A percentile compares a stretch with the other conserved stretches of the same genome.
phyloP scores from a whole-genome alignment of 2,113 vertebrate genomes.

The Oplegnathus fasciatus region DNA sequence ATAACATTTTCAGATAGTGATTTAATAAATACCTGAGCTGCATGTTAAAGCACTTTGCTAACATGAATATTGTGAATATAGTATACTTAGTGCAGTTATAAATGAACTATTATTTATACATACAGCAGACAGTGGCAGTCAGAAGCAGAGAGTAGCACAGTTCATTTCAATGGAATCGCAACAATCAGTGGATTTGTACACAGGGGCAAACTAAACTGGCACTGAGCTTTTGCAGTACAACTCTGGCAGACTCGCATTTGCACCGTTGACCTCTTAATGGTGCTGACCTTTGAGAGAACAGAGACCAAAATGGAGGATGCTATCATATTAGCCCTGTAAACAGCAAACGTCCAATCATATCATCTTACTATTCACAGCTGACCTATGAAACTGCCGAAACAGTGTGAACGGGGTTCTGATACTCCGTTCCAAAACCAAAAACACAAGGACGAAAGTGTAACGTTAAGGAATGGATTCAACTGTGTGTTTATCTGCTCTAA shows the following conservation, averaged over 20 bases:
- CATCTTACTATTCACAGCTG: too few relatives aligned
- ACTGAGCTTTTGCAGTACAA: neutral
- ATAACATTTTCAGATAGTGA: neutral
- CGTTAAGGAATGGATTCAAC: too few relatives aligned
- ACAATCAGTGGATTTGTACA: neutral
- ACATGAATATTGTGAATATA: neutral
- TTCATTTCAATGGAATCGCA: neutral
- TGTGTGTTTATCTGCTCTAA: too few relatives aligned
- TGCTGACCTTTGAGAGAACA: slow-evolving; percentile 25
- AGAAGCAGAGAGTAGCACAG: neutral
- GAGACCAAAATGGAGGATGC: neutral
- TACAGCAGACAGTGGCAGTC: neutral
- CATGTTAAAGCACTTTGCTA: slow-evolving; percentile 5
- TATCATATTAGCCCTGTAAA: neutral
- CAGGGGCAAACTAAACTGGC: neutral
- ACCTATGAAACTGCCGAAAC: too few relatives aligned
- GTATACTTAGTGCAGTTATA: neutral
- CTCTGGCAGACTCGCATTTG: slow-evolving; percentile 21
- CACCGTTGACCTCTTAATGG: neutral
- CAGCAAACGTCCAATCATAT: neutral
- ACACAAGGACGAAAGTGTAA: too few relatives aligned
- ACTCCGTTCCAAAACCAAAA: too few relatives aligned
- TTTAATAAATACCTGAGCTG: neutral
- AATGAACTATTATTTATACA: neutral
- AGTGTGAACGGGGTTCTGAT: too few relatives aligned